Base-by-base conservation (phyloP, 2,888 invertebrate species). In the Stratiomys singularior region DNA sequence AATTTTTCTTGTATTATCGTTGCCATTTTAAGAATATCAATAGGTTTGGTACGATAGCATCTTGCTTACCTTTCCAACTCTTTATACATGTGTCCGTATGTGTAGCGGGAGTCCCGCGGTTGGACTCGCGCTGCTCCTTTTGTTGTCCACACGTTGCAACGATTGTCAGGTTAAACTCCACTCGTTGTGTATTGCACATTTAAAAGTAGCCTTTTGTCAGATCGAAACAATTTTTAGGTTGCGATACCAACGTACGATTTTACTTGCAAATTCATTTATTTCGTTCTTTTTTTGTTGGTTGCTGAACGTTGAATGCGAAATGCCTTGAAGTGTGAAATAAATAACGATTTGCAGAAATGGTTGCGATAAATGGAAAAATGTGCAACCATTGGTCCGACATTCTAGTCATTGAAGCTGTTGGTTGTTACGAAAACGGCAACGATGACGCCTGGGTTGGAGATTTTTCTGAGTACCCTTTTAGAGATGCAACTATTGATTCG, bases 281-380 rank as follows among this genome's bases (percentile, higher is more conserved):
- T 30, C 15, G 47, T 46, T 69, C 44, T 25, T 23, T 47, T 46
- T 58, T 58, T 28, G 72, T 72, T 2, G 15, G 7, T 23, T 72
- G 27, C 52, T 18, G 37, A 44, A 56, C 37, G 60, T 23, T 37
- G 74, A 18, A 58, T 60, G 37, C 74, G 37, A 58, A 60, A 58
- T 74, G 74, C 60, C 60, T 74, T 60, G 58, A 74, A 74, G 74
- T 74, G 74, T 74, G 74, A 74, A 74, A 74, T 74, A 74, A 74
- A 74, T 74, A 74, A 74, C 58, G 74, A 74, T 74, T 74, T 74
- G 74, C 74, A 74, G 74, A 74, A 74, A 74, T 25, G 47, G 18
- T 74, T n/a, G n/a, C 74, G 74, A 60, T 74, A 74, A n/a, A 60
- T 58, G 37, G 58, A 60, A 60, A 37, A 28, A 58, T 47, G 25